phyloP scores from a whole-genome alignment of 1,140 invertebrate species.

The Pararge aegeria region DNA sequence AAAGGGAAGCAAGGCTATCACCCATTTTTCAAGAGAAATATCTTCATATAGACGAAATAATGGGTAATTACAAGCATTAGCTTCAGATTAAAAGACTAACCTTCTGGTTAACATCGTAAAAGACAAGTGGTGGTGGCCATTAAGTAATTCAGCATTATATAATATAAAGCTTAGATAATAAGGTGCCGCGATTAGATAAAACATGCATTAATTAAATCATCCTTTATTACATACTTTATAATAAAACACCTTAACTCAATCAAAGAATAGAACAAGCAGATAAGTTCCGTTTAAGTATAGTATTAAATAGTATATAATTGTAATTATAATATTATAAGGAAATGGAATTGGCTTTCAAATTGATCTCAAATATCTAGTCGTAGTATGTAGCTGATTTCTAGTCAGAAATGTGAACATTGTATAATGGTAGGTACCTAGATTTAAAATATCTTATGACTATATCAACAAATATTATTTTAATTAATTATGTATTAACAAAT shows the following conservation, averaged over 20 bases:
- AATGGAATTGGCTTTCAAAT: constrained; percentile 61
- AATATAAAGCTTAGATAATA: neutral
- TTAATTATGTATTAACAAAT: too few species aligned
- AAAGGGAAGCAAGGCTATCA: too few species aligned
- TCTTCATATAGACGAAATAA: too few species aligned
- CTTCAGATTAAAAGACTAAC: too few species aligned
- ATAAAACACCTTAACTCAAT: neutral
- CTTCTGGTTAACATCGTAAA: too few species aligned
- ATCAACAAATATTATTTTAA: too few species aligned
- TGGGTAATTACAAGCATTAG: too few species aligned
- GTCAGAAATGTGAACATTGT: neutral
- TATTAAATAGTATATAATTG: constrained; percentile 2
- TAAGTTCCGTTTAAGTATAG: neutral
- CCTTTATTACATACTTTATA: neutral
- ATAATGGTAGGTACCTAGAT: constrained; percentile 2
- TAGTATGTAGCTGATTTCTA: constrained; percentile 19
- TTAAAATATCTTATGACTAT: too few species aligned
- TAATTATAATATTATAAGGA: constrained; percentile 16
- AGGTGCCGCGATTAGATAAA: constrained; percentile 12
- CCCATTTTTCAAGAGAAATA: too few species aligned
- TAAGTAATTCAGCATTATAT: neutral
- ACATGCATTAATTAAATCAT: constrained; percentile 15
- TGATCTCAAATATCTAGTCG: constrained; percentile 67
- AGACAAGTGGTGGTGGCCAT: too few species aligned
- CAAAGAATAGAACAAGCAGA: neutral